Evolutionary conservation across 2,888 invertebrate species (phyloP), one percentile per base, ranked within the genome.

Genomic region (Holacanthella duospinosa): DNA sequence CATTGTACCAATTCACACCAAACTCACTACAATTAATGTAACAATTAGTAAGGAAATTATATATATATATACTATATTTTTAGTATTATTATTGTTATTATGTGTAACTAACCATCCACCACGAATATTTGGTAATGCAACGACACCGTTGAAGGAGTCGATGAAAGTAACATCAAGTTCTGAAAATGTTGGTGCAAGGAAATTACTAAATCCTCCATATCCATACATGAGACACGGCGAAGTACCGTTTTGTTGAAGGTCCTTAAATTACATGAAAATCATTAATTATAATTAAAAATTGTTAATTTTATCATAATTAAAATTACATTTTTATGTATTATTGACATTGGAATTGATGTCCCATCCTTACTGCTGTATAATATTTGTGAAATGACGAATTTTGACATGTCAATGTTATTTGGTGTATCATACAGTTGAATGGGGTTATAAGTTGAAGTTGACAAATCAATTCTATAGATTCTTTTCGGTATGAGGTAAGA

Each of bases 1-100:
- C 89, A 77, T 94, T 89, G 79, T 97, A 96, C 97, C 97, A 99
- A 72, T 86, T 86, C 78, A 94, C 92, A 54, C 97, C 97, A 78
- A 96, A 97, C 77, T 99, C 97, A 1, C 93, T 91, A 78, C 1
- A 75, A n/a, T n/a, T n/a, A n/a, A n/a, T n/a, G n/a, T n/a, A n/a
- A n/a, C n/a, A n/a, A n/a, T n/a, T n/a, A 74, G 43, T 36, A 59
- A 48, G 43, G 19, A 4, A 61, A 27, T n/a, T 56, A 9, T 28
- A 2, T 19, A 21, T n/a, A 29, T 29, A 28, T 21, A 24, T 24
- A 2, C 16, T 24, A n/a, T 21, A 54, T 9, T 54, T 21, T n/a
- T n/a, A n/a, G n/a, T n/a, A n/a, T n/a, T n/a, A n/a, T n/a, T n/a
- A n/a, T n/a, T n/a, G n/a, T n/a, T n/a, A n/a, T 6, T 28, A 60